Percentiles rank a stretch among this genome's conserved stretches.
phyloP scores from a whole-genome alignment of 2,797 vertebrate genomes.

The Diplodus sargus region DNA sequence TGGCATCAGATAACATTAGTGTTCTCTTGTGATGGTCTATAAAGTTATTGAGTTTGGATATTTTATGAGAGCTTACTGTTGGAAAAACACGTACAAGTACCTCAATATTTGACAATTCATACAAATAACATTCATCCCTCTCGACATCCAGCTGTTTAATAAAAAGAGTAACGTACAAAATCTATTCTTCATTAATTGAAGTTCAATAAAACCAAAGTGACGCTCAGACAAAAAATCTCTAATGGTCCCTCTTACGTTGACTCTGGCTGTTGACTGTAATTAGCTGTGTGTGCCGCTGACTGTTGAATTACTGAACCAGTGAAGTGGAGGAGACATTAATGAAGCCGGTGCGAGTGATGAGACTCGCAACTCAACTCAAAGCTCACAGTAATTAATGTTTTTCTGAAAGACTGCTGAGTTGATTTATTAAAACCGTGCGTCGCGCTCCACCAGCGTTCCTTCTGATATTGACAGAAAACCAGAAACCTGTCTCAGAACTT shows the following conservation, averaged over 20 bases:
- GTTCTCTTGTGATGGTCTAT: neutral
- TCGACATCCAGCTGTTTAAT: neutral
- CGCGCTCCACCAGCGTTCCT: neutral
- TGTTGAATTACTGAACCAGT: neutral
- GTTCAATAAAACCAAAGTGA: neutral
- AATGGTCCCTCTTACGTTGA: neutral
- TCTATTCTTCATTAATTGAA: neutral
- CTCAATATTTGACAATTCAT: neutral
- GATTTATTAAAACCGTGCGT: neutral
- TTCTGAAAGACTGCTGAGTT: neutral
- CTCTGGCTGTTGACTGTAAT: conserved; percentile 10
- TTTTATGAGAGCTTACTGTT: neutral
- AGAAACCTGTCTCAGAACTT: neutral
- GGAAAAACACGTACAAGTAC: neutral
- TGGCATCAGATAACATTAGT: neutral
- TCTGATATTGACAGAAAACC: neutral
- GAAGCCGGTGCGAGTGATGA: conserved; percentile 6
- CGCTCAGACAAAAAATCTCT: neutral
- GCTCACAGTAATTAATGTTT: conserved; percentile 4
- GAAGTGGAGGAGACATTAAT: conserved; percentile 16
- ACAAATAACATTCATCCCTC: neutral
- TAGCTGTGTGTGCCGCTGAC: neutral
- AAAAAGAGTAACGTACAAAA: neutral
- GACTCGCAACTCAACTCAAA: neutral
- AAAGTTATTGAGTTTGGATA: neutral